Percentiles rank a stretch among this genome's conserved stretches.
These are phyloP conservation scores for Upupa epops DNA, from an alignment of 2,113 vertebrate species.

Conservation along the genomic window DNA sequence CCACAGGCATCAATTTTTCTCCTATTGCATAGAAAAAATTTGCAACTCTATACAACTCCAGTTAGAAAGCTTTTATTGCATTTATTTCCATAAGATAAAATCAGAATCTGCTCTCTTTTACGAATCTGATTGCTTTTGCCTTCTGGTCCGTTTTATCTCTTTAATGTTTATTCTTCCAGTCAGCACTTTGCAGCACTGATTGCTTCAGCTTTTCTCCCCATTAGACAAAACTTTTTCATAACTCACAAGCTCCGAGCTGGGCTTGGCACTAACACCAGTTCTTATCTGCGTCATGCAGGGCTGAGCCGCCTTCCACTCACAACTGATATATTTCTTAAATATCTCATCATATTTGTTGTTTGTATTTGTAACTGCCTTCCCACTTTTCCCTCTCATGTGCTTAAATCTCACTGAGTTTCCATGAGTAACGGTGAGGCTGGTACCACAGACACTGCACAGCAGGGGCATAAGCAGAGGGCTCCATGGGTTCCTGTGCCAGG, in stretches of 20 bases:
- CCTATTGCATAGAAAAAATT: constrained; percentile 23
- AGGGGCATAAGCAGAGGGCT: not conserved
- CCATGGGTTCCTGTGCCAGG: accelerated
- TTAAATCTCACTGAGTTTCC: not conserved
- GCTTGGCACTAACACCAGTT: not conserved
- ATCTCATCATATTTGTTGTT: not conserved
- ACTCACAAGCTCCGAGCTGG: not conserved
- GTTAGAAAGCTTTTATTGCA: constrained; percentile 60
- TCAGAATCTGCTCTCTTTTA: constrained; percentile 62
- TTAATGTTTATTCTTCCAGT: constrained; percentile 66
- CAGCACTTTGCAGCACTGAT: constrained; percentile 58
- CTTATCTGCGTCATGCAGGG: not conserved
- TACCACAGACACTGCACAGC: not conserved
- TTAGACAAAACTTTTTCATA: constrained; percentile 33
- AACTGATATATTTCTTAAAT: not conserved
- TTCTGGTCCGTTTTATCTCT: constrained; percentile 63
- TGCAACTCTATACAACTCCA: constrained; percentile 42
- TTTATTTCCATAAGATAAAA: constrained; percentile 69
- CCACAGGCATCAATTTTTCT: constrained; percentile 39
- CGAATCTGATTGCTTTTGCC: constrained; percentile 68
- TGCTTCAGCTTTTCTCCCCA: constrained; percentile 35
- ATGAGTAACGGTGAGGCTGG: not conserved
- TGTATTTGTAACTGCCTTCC: not conserved
- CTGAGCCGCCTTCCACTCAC: not conserved
- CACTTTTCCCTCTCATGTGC: not conserved